Base-by-base conservation (phyloP, 2,888 invertebrate species). In the Deilephila porcellus region DNA sequence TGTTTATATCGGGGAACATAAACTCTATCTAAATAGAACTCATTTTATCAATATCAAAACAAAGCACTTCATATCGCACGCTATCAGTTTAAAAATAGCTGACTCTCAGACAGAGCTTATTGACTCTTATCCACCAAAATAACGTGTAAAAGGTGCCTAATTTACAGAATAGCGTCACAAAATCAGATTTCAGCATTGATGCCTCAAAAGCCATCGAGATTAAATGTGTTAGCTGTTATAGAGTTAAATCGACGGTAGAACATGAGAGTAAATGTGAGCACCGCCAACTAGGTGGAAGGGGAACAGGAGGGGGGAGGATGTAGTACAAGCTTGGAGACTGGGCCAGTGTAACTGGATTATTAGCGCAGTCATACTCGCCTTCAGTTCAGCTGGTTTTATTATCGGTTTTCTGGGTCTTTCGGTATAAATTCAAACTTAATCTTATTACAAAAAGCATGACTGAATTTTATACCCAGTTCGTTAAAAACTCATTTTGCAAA, bases 181-280 rank as follows among this genome's bases (percentile, higher is more conserved):
- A 29, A 62, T 62, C 14, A 32, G 29, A 62, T 62, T 62, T 29
- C 62, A 62, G 25, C 62, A 17, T 17, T 29, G 62, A 62, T 62
- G 32, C 20, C 62, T 62, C 62, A 62, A 62, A 60, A 62, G 62
- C 62, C 29, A 62, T 62, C 29, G 62, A 62, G 62, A 62, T 62
- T 62, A 62, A 62, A 29, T 32, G 62, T 17, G 62, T 56, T 56
- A 62, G 76, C 64, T 73, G 77, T 53, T 71, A 71, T 60, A 37
- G 29, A 17, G 29, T 32, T 32, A 62, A 29, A 62, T 62, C 29
- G 17, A 29, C 29, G 29, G 32, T 11, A 62, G 29, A 25, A 62
- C n/a, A n/a, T 56, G 56, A 56, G 56, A 56, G 56, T 56, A 45
- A 45, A 45, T 56, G 17, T n/a, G 45, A 45, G 14, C 56, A n/a